Percentiles rank a stretch among this genome's conserved stretches.
phyloP scores from a whole-genome alignment of 1,140 invertebrate genomes.

The Eumeta japonica region DNA sequence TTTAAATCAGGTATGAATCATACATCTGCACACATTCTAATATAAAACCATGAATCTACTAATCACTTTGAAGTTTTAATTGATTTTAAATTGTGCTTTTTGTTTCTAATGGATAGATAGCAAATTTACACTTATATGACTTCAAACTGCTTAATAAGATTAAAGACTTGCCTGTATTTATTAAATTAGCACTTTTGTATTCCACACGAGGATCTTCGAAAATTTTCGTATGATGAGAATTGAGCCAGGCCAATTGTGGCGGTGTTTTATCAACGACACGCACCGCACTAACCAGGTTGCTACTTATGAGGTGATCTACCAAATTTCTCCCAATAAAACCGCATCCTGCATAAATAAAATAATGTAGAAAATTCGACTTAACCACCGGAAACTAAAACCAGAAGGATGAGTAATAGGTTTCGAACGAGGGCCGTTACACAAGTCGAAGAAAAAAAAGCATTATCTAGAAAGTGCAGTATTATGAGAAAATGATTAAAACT shows the following conservation, averaged over 20 bases:
- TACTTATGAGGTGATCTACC: conserved; percentile 75
- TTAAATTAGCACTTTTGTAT: conserved; percentile 88
- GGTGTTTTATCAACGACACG: conserved; percentile 89
- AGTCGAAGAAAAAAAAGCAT: conserved; percentile 28
- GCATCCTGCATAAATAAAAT: conserved; percentile 67
- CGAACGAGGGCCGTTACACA: conserved; percentile 35
- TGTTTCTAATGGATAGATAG: neutral
- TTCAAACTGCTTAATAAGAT: neutral
- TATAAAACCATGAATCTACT: neutral
- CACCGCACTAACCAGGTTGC: conserved; percentile 73
- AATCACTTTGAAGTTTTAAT: neutral
- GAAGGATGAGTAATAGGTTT: conserved; percentile 43
- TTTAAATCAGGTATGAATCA: too few species aligned
- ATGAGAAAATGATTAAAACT: too few species aligned
- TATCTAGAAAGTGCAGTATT: too few species aligned
- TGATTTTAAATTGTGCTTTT: neutral
- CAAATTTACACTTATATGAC: neutral
- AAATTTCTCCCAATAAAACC: conserved; percentile 90
- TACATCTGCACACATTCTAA: too few species aligned
- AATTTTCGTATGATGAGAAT: conserved; percentile 67
- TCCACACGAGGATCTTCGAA: conserved; percentile 74
- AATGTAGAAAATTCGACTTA: conserved; percentile 24
- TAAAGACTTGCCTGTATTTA: conserved; percentile 73
- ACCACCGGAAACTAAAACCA: conserved; percentile 19
- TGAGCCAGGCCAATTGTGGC: conserved; percentile 87